Conservation (phyloP, 2,113 vertebrate species). For the Tragelaphus strepsiceros region DNA sequence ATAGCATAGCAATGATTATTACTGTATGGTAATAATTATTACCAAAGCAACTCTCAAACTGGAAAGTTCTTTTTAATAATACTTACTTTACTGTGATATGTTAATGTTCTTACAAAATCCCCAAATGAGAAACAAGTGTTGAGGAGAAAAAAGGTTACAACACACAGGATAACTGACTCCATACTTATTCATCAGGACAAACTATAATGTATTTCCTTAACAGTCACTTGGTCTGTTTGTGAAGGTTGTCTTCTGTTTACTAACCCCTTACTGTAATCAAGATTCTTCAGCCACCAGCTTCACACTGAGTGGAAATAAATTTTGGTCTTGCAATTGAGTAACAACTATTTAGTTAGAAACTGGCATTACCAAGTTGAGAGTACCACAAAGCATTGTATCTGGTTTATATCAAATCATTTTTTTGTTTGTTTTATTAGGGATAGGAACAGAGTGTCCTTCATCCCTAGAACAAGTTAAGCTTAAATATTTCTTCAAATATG, state of each 20-base stretch:
- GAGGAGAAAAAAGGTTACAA: not conserved
- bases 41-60: not conserved
- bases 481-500: slow-evolving; percentile 88
- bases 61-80: not conserved
- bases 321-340: slow-evolving; percentile 49
- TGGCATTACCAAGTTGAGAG: slow-evolving; percentile 69
- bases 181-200: not conserved
- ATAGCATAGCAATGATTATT: not conserved
- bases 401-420: slow-evolving; percentile 86
- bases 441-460: slow-evolving; percentile 82
- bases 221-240: not conserved
- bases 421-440: slow-evolving; percentile 77
- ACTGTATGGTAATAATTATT: not conserved
- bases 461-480: slow-evolving; percentile 82
- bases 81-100: not conserved
- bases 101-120: not conserved
- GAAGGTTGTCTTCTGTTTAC: not conserved
- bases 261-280: not conserved
- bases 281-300: not conserved
- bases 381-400: slow-evolving; percentile 78
- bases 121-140: not conserved
- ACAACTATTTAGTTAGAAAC: slow-evolving; percentile 58
- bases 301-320: not conserved
- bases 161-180: not conserved
- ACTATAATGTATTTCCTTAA: not conserved